Conservation (phyloP, 2,113 vertebrate species). For the Elephas maximus region DNA sequence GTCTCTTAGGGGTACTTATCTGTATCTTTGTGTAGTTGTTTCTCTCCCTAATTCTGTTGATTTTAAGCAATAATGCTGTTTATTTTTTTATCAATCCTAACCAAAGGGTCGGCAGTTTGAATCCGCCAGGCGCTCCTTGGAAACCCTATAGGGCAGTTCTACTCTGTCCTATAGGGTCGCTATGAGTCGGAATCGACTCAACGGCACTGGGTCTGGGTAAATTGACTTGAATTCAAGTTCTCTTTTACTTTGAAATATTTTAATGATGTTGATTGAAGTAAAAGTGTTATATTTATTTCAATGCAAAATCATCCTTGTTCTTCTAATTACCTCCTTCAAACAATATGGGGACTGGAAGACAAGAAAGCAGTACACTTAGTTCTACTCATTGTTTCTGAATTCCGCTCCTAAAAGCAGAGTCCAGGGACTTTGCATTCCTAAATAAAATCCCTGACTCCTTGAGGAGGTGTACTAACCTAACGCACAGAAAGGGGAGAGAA, state of each 20-base stretch:
- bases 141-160: no score
- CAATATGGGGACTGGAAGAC: neutral
- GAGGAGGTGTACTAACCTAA: neutral
- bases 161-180: no score
- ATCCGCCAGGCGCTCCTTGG: no score
- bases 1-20: neutral
- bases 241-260: neutral
- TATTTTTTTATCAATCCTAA: neutral
- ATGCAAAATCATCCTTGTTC: neutral
- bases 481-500: neutral
- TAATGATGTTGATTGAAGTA: constrained; percentile 2
- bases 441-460: neutral
- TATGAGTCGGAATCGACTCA: no score
- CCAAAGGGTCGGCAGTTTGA: no score
- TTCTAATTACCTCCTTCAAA: neutral
- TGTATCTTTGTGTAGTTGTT: neutral
- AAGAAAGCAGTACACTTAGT: neutral
- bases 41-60: neutral
- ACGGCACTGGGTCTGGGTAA: neutral
- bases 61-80: neutral
- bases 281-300: neutral
- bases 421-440: neutral
- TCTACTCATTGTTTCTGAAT: neutral
- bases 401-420: neutral
- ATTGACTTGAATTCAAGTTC: neutral